Evolutionary conservation across 2,888 invertebrate species (phyloP), one percentile per base, ranked within the genome.

Genomic region (Scaptomyza polygonia): DNA sequence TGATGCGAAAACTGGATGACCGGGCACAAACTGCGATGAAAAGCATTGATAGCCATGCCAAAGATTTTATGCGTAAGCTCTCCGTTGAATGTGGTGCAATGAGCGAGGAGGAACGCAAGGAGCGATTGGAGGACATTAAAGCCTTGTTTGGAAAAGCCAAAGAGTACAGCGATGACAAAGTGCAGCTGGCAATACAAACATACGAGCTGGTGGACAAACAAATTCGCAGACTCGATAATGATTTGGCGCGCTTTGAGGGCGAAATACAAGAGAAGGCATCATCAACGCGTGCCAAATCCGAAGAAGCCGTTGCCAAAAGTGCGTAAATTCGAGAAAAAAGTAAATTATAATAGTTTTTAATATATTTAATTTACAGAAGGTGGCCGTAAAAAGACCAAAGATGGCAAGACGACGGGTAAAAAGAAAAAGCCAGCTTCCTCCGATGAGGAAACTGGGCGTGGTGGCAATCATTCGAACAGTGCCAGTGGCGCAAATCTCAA

Each of bases 151-250:
- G 96, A 82, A 98, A 98, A 92, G 98, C 98, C 12, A 97, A 97
- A 89, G 98, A 98, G 90, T 98, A 97, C 90, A 98, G 98, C 2
- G 99, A 99, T 90, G 98, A 99, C 88, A 99, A 99, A 93, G 98
- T 99, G 32, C 97, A 98, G 90, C 93, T 99, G 66, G 98, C 99
- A 1, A 98, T 98, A 92, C 98, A 99, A 93, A 99, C 99, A 0
- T 99, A 99, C 90, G 99, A 99, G 93, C 93, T 99, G 92, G 98
- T 99, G 36, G 99, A 99, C 92, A 99, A 99, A 91, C 99, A 99
- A 91, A 99, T 99, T 77, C 93, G 99, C 84, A 94, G 98, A 81
- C 93, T 99, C 87, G 99, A 99, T 92, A 97, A 98, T 58, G 99
- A 99, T 93, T 93, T 99, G 89, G 98, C 98, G 0, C 94, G 98